These are phyloP conservation scores for Diorhabda sublineata DNA, from an alignment of 1,140 invertebrate genomes.

Conservation along the genomic window DNA sequence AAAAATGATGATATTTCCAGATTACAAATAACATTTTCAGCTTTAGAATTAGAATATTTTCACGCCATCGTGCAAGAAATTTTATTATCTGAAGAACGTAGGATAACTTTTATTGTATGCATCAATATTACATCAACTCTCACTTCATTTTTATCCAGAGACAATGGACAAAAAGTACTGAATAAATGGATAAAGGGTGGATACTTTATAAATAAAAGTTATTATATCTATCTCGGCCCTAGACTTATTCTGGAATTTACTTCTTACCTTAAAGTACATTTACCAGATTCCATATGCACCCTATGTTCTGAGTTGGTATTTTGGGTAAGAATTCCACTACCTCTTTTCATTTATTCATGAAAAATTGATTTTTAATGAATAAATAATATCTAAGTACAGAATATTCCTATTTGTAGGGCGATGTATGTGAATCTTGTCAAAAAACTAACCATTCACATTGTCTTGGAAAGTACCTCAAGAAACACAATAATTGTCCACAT, in stretches of 20 bases:
- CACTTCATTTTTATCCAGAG: slow-evolving; percentile 24
- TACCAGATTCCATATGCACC: slow-evolving; percentile 31
- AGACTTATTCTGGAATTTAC: slow-evolving; percentile 36
- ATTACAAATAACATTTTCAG: slow-evolving; percentile 28
- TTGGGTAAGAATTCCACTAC: slow-evolving; percentile 22
- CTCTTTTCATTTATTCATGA: background rate
- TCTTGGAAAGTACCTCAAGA: slow-evolving; percentile 31
- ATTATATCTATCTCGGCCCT: slow-evolving; percentile 30
- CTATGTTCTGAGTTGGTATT: slow-evolving; percentile 38
- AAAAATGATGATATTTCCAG: slow-evolving; percentile 35
- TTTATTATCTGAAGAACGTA: slow-evolving; percentile 25
- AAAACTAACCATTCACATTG: slow-evolving; percentile 30
- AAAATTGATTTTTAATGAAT: too few species aligned
- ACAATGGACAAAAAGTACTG: slow-evolving; percentile 32
- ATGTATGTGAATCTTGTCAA: slow-evolving; percentile 27
- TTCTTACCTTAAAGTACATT: slow-evolving; percentile 30
- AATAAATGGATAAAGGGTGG: slow-evolving; percentile 32
- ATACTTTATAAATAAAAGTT: slow-evolving; percentile 31
- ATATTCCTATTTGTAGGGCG: slow-evolving; percentile 27
- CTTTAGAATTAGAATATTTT: slow-evolving; percentile 38
- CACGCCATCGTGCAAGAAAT: slow-evolving; percentile 36
- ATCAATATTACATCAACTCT: slow-evolving; percentile 37
- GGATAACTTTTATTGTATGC: slow-evolving; percentile 26
- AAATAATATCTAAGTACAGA: too few species aligned
- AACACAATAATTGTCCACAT: slow-evolving; percentile 29